These are phyloP conservation scores for Zoanthus solanderi DNA, from an alignment of 92 coral and sea anemone species.

Conservation along the genomic window DNA sequence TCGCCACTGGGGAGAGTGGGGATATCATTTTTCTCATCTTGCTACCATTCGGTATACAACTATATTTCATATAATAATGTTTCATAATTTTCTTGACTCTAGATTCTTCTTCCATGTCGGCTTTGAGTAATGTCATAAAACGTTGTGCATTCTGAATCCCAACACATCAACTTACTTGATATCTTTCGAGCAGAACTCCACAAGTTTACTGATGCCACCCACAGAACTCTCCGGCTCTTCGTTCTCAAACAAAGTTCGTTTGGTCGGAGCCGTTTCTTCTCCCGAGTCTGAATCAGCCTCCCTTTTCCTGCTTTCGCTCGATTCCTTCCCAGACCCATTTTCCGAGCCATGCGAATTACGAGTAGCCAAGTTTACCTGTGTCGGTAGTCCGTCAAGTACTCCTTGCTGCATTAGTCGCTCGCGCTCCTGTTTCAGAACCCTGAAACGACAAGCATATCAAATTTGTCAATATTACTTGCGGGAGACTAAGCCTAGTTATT, in stretches of 20 bases:
- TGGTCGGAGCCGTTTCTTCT: constrained; percentile 74
- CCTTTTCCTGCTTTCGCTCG: constrained; percentile 69
- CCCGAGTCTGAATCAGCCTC: constrained; percentile 74
- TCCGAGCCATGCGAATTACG: constrained; percentile 70
- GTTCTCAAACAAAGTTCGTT: constrained; percentile 72
- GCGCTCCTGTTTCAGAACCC: constrained; percentile 81
- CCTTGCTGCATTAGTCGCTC: constrained; percentile 81
- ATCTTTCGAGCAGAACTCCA: constrained; percentile 98
- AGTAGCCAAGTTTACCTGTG: constrained; percentile 78
- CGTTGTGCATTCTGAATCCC: no score
- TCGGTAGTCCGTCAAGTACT: constrained; percentile 84
- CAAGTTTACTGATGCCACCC: constrained; percentile 96
- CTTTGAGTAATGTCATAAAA: no score
- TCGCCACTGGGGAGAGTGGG: no score
- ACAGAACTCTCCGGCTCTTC: constrained; percentile 78
- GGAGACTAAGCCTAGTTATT: no score
- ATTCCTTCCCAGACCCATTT: constrained; percentile 58
- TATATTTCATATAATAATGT: no score
- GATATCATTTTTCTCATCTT: no score
- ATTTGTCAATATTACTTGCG: no score
- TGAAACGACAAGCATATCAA: constrained; percentile 12
- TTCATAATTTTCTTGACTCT: no score
- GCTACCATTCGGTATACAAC: no score
- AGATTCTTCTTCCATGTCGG: no score
- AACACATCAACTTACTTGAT: constrained; percentile 82